These are phyloP conservation scores for Mylabris sibirica DNA, from an alignment of 2,888 invertebrate species.

Conservation along the genomic window DNA sequence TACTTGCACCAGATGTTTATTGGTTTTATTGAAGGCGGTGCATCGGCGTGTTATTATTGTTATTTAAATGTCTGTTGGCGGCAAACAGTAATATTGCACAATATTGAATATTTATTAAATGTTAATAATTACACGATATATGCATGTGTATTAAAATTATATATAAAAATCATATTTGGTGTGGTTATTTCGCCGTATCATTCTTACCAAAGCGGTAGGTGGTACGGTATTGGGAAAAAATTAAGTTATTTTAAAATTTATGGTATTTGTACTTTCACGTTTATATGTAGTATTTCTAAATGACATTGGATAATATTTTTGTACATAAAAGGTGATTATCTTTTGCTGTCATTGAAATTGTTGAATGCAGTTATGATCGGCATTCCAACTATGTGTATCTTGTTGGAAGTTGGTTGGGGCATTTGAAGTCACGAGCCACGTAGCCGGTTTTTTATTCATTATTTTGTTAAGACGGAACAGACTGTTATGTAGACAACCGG, in stretches of 20 bases:
- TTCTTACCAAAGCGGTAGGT: not conserved
- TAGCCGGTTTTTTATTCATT: slow-evolving; percentile 40
- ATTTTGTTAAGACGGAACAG: too few relatives aligned
- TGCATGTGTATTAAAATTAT: too few relatives aligned
- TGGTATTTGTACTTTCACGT: not conserved
- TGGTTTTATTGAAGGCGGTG: not conserved
- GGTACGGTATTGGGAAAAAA: not conserved
- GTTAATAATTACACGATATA: not conserved
- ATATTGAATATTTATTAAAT: slow-evolving; percentile 13
- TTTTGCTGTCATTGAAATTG: slow-evolving; percentile 4
- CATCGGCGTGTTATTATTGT: not conserved
- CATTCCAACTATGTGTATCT: slow-evolving; percentile 7
- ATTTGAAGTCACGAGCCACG: slow-evolving; percentile 37
- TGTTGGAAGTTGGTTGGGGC: slow-evolving; percentile 11
- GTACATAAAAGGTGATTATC: not conserved
- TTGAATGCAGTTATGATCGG: slow-evolving; percentile 3
- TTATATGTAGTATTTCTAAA: not conserved
- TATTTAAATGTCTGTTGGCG: slow-evolving; percentile 7
- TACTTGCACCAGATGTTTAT: not conserved
- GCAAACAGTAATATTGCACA: slow-evolving; percentile 20
- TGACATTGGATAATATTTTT: not conserved
- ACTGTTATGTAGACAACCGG: too few relatives aligned
- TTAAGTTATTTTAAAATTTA: not conserved
- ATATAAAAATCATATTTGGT: not conserved
- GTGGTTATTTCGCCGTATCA: not conserved